Conservation (phyloP, 1,140 invertebrate species). For the Nephila pilipes region DNA sequence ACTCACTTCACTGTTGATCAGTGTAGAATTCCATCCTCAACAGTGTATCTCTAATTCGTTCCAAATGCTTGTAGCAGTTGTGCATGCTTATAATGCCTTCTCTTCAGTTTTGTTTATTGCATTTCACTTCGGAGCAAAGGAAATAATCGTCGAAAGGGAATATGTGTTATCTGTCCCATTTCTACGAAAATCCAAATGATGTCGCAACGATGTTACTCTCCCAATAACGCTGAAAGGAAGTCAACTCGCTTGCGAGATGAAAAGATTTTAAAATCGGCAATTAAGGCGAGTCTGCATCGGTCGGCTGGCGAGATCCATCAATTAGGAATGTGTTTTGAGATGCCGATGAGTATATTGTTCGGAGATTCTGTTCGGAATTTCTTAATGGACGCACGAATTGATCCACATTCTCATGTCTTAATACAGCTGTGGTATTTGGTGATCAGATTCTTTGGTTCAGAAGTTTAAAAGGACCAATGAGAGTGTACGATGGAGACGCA, state of each 20-base stretch:
- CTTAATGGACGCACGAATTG: background rate
- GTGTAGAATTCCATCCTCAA: background rate
- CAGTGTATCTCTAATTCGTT: constrained; percentile 70
- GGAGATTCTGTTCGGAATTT: background rate
- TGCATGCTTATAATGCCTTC: constrained; percentile 44
- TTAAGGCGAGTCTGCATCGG: constrained; percentile 41
- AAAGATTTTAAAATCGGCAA: constrained; percentile 50
- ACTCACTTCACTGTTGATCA: constrained; percentile 31
- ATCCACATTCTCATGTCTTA: too few species aligned
- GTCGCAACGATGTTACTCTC: constrained; percentile 48
- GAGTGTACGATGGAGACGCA: too few species aligned
- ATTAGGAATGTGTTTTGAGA: constrained; percentile 30
- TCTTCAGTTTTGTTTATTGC: constrained; percentile 71
- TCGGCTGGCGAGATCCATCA: background rate
- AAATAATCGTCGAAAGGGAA: constrained; percentile 62
- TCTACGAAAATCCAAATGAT: constrained; percentile 58
- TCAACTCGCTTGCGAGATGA: background rate
- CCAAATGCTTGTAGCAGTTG: constrained; percentile 41
- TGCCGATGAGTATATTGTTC: background rate
- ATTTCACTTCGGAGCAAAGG: constrained; percentile 42
- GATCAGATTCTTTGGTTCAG: too few species aligned
- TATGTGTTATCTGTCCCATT: constrained; percentile 38
- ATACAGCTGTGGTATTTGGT: too few species aligned
- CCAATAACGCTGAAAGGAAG: constrained; percentile 44
- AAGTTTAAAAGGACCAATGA: too few species aligned